Evolutionary conservation across 1,140 invertebrate genomes (phyloP), one percentile per base, ranked within the genome.

Genomic region (Euwallacea similis): DNA sequence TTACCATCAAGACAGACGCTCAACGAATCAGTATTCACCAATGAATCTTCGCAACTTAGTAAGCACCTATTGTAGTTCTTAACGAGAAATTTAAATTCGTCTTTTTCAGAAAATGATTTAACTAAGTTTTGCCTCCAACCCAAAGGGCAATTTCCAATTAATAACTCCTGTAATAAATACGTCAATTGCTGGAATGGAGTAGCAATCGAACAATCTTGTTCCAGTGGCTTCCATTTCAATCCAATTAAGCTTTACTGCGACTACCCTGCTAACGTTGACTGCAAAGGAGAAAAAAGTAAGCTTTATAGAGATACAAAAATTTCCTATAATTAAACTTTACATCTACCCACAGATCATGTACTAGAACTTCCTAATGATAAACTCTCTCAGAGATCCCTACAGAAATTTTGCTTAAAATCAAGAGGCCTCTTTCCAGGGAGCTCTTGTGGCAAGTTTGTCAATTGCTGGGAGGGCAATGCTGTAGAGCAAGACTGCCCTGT

Each of bases 171-270:
- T 76, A 85, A 84, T 21, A 87, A 84, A 75, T 91, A 88, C 76
- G 72, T 90, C 0, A 90, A 90, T 76, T 91, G 89, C 71, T 91
- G 89, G 89, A 88, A 90, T 73, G 89, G 87, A 0, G 83, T 84
- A 50, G 87, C 85, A 0, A 81, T 87, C 7, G 89, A 90, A 72
- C 87, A 90, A 76, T 82, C 85, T 9, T 91, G 89, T 74, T 88
- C 88, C 0, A 77, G 79, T 10, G 86, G 86, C 8, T 76, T 90
- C 0, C 76, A 88, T 0, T 91, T 90, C 77, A 87, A 86, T 11
- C 76, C 83, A n/a, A 33, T n/a, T 0, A 85, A 81, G 1, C 79
- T 81, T 46, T 87, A 86, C 66, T 91, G 89, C 71, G 89, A 90
- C 71, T 90, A 87, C 73, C 78, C 84, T 1, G 80, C 84, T 70